Evolutionary conservation across 2,888 invertebrate genomes (phyloP), one percentile per base, ranked within the genome.

Genomic region (Fragum fragum): DNA sequence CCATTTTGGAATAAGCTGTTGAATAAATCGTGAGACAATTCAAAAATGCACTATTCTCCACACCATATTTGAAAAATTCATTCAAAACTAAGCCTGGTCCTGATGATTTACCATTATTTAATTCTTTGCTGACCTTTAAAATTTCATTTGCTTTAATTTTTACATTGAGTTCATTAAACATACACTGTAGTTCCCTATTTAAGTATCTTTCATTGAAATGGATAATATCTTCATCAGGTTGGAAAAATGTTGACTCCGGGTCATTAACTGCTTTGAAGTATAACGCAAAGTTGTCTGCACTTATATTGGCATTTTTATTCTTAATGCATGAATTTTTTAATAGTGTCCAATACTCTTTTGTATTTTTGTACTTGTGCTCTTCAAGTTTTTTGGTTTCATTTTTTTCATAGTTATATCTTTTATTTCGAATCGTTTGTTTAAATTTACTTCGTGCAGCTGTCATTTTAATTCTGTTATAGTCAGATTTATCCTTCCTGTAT

Each of bases 221-320:
- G 1, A 78, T 21, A 9, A 57, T 52, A 28, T 73, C 78, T 21
- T 72, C 78, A 36, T 78, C 78, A 21, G 78, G 73, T 26, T 66
- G 52, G 26, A 39, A 78, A 47, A 72, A 78, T 1, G 23, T 16
- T 16, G 26, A 36, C 1, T 68, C 68, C 9, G 78, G 66, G 28
- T 77, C 29, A 72, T 77, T 77, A 21, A 72, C 53, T 1, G 77
- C 36, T 57, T 78, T 78, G 68, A 78, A 78, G 29, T 78, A 78
- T 28, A 6, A 0, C 18, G 42, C 68, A 57, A 78, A 78, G 2
- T 14, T 6, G 6, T 14, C 21, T 7, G 26, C 16, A 29, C 16
- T 61, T 1, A 29, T 29, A 29, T 61, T 29, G 9, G 1, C 2
- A 29, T 29, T 11, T 29, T 16, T 61, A n/a, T 28, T n/a, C 2